Percentiles rank a stretch among this genome's conserved stretches.
These are phyloP conservation scores for Chymomyza fuscimana DNA, from an alignment of 2,888 invertebrate species.

Conservation along the genomic window DNA sequence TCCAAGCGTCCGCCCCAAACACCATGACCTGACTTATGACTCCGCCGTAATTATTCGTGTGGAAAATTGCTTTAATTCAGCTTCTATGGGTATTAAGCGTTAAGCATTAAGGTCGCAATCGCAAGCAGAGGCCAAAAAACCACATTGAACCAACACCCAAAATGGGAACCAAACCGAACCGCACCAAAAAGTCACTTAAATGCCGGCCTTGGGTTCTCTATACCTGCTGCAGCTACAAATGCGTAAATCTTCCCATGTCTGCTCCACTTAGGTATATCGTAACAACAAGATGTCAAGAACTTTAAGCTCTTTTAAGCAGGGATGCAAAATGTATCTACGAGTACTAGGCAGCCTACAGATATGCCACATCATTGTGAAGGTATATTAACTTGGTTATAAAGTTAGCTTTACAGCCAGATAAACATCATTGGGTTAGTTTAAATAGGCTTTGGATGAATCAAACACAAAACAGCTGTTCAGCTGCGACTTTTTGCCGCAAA, in stretches of 20 bases:
- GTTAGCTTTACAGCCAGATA: no score
- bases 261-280: neutral
- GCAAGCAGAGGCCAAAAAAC: slow-evolving; percentile 2
- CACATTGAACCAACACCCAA: slow-evolving; percentile 11
- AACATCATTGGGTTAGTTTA: no score
- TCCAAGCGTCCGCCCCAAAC: neutral
- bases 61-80: slow-evolving; percentile 73
- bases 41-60: slow-evolving; percentile 74
- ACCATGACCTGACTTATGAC: neutral
- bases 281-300: slow-evolving; percentile 41
- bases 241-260: neutral
- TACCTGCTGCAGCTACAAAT: neutral
- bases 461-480: no score
- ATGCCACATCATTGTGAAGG: no score
- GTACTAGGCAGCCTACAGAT: no score
- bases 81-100: slow-evolving; percentile 73
- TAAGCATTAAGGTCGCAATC: slow-evolving; percentile 56
- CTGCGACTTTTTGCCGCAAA: no score
- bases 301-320: slow-evolving; percentile 13
- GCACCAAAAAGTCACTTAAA: neutral
- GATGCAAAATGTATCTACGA: neutral
- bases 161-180: slow-evolving; percentile 24
- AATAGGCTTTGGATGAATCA: no score
- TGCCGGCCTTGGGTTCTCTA: neutral
- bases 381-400: no score